A percentile compares a stretch with the other conserved stretches of the same genome.
These are phyloP conservation scores for Cranoglanis bouderius DNA, from an alignment of 2,113 vertebrate genomes.

Conservation along the genomic window DNA sequence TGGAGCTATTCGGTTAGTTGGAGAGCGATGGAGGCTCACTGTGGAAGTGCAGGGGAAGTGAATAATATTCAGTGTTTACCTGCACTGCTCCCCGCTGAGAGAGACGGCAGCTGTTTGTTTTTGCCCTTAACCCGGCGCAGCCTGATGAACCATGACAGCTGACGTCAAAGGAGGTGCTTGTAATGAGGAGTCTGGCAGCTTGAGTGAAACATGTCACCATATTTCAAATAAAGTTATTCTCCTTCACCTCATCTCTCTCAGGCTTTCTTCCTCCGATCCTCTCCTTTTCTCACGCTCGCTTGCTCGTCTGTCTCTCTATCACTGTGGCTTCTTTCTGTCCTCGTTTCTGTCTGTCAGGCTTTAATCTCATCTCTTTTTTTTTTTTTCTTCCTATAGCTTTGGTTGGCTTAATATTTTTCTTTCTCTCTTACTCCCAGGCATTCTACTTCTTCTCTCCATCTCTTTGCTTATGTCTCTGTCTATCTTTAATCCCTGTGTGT, in stretches of 20 bases:
- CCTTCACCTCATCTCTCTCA: conserved; percentile 34
- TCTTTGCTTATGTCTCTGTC: conserved; percentile 2
- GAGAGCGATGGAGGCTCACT: conserved; percentile 23
- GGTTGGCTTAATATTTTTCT: neutral
- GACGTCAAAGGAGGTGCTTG: conserved; percentile 70
- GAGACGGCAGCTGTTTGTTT: conserved; percentile 70
- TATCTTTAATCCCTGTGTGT: conserved; percentile 10
- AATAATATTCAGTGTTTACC: conserved; percentile 55
- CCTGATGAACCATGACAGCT: conserved; percentile 74
- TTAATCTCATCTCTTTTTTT: neutral
- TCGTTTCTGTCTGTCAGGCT: neutral
- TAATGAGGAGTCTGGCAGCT: conserved; percentile 71
- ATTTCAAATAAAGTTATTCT: conserved; percentile 71
- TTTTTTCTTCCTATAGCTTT: neutral
- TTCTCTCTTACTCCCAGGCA: neutral
- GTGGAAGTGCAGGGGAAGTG: conserved; percentile 34
- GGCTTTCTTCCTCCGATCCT: neutral
- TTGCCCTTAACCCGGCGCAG: conserved; percentile 62
- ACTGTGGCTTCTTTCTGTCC: neutral
- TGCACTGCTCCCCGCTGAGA: conserved; percentile 41
- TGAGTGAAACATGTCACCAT: conserved; percentile 74
- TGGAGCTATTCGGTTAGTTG: conserved; percentile 32
- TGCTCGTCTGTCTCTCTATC: neutral
- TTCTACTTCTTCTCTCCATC: neutral
- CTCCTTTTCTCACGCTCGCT: neutral